These are phyloP conservation scores for Falco rusticolus DNA, from an alignment of 2,797 vertebrate species.

Conservation along the genomic window DNA sequence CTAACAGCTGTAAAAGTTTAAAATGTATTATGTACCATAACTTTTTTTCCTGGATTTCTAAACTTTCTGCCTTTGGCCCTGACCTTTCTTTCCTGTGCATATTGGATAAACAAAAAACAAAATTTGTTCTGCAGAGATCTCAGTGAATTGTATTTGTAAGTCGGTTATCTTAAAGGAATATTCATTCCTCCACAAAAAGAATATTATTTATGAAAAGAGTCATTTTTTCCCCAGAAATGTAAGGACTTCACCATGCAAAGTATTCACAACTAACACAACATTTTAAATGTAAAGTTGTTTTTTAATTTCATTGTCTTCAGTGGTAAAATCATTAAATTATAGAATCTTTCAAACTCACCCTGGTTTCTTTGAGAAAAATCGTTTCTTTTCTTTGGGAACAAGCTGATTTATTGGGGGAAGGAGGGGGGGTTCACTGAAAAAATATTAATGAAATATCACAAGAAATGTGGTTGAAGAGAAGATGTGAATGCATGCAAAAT, in stretches of 20 bases:
- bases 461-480: background rate
- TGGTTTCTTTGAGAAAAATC: background rate
- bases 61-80: conserved; percentile 28
- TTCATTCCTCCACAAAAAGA: background rate
- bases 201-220: background rate
- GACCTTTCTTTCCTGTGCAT: conserved; percentile 29
- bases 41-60: conserved; percentile 19
- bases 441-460: background rate
- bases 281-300: background rate
- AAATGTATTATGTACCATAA: background rate
- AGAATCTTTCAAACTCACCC: background rate
- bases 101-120: conserved; percentile 5
- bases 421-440: background rate
- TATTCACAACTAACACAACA: background rate
- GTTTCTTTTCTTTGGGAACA: background rate
- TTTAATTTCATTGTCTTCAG: background rate
- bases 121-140: background rate
- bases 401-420: background rate
- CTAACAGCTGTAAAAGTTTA: conserved; percentile 32
- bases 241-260: background rate
- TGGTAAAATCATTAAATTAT: background rate
- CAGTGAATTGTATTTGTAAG: background rate
- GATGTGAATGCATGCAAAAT: background rate
- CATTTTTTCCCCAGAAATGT: background rate
- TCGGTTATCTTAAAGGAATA: background rate